Evolutionary conservation across 2,797 vertebrate genomes (phyloP), one percentile per base, ranked within the genome.

Genomic region (Macrochelys suwanniensis): DNA sequence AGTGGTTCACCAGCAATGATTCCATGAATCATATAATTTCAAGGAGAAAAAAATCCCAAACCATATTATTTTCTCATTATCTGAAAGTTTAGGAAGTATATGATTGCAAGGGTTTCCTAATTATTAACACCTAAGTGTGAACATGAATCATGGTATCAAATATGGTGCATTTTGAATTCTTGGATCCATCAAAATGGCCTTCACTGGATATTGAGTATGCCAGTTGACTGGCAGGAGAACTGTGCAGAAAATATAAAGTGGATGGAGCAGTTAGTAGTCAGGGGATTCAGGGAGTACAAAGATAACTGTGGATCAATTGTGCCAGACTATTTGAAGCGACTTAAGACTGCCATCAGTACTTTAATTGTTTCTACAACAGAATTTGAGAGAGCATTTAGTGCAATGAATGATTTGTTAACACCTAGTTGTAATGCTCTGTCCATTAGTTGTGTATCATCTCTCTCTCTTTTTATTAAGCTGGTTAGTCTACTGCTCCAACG

Each of bases 301-400:
- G 97, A 98, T 98, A 98, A 98, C 98, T 97, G 98, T 98, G 96
- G 98, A 98, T 98, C 98, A 98, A 98, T 98, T 96, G 98, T 97
- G 97, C 96, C 97, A 98, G 98, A 98, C 97, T 95, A 97, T 97
- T 89, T 98, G 97, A 98, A 97, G 97, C 97, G 98, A 98, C 97
- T 97, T 97, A 98, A 98, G 98, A 98, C 97, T 97, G 94, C 96
- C 97, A 97, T 98, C 97, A 97, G 97, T 97, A 96, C 95, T 98
- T 98, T 98, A 98, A 98, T 98, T 98, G 97, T 98, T 98, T 98
- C 97, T 98, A 97, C 95, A 96, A 93, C 97, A 96, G 96, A 98
- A 97, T 96, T 98, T 97, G 97, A 97, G 97, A 97, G 97, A 96
- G 90, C 96, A 97, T 97, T 98, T 98, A 98, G 95, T 96, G 95